Evolutionary conservation across 2,797 vertebrate species (phyloP), one percentile per base, ranked within the genome.

Genomic region (Danio choprae): DNA sequence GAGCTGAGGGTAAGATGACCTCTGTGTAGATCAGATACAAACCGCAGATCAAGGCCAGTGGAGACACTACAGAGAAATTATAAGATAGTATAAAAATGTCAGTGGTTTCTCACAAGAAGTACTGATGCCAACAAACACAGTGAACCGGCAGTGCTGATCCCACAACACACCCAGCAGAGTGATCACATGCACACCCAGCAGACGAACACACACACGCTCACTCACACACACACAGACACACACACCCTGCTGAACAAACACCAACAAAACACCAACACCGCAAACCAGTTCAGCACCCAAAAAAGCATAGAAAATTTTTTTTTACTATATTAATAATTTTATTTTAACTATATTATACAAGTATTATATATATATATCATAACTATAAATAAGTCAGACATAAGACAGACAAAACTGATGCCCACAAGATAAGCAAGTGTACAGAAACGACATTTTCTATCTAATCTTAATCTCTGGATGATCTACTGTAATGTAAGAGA

Each of bases 1-100:
- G 7, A 40, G 41, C 20, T 59, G 65, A 79, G 56, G 44, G 44
- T 70, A 50, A 71, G 77, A 51, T 62, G 77, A 78, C 76, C 76
- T 56, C 18, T 56, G 2, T 59, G 53, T 20, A 46, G 63, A 50
- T 48, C 44, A 44, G 44, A 36, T 43, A 53, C 44, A 53, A 40
- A 7, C 6, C n/a, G 7, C 15, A 71, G 20, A 38, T 71, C 67
- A 79, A 53, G 56, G 58, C 44, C 13, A 13, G 12, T 51, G 29
- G n/a, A 59, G 44, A 16, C 46, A 16, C 43, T 20, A 7, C 44
- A 60, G 69, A 53, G 5, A 6, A 77, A 69, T 16, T 50, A 44
- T 43, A 60, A 20, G 16, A 77, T 18, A 48, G 48, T 70, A 7
- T 62, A 7, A 43, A 79, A 78, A 79, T 29, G 18, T 15, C 77